Evolutionary conservation across 2,888 invertebrate genomes (phyloP).

Genomic region (Andrena haemorrhoa): DNA sequence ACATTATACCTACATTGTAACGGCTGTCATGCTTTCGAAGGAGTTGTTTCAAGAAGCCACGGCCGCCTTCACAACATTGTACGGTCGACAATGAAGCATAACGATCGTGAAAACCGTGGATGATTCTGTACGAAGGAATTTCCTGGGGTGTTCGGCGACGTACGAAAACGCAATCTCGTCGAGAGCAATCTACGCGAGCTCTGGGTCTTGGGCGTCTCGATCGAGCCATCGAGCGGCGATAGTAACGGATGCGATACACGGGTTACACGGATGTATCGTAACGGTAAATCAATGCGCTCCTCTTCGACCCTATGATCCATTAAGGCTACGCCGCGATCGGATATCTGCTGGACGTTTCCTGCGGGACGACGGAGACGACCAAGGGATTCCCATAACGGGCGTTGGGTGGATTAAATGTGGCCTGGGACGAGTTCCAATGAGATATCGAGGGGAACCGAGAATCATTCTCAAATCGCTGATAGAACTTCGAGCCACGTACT

Average conservation of each 20-base stretch:
- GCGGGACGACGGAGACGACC: conserved; percentile 12
- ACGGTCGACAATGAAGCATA: not conserved
- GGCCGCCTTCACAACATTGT: not conserved
- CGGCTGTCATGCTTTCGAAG: not conserved
- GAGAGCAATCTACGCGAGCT: conserved; percentile 42
- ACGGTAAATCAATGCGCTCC: conserved; percentile 47
- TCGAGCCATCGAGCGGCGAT: conserved; percentile 12
- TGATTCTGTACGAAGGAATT: conserved; percentile 19
- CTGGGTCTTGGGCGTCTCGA: not conserved
- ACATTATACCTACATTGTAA: no score
- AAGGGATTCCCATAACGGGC: conserved; percentile 12
- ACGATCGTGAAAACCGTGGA: not conserved
- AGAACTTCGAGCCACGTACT: not conserved
- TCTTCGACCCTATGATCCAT: conserved; percentile 51
- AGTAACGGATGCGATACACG: not conserved
- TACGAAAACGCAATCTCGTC: conserved; percentile 34
- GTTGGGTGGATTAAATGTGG: not conserved
- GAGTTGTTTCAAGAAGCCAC: conserved; percentile 1
- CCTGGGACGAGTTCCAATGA: no score
- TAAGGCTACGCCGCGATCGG: conserved; percentile 34
- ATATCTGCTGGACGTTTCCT: conserved; percentile 29
- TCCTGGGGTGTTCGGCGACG: conserved; percentile 32
- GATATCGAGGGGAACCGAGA: not conserved
- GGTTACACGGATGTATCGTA: conserved; percentile 24
- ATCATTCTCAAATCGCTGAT: not conserved